Evolutionary conservation across 2,797 vertebrate species (phyloP).

Genomic region (Petrocephalus schoutedeni): DNA sequence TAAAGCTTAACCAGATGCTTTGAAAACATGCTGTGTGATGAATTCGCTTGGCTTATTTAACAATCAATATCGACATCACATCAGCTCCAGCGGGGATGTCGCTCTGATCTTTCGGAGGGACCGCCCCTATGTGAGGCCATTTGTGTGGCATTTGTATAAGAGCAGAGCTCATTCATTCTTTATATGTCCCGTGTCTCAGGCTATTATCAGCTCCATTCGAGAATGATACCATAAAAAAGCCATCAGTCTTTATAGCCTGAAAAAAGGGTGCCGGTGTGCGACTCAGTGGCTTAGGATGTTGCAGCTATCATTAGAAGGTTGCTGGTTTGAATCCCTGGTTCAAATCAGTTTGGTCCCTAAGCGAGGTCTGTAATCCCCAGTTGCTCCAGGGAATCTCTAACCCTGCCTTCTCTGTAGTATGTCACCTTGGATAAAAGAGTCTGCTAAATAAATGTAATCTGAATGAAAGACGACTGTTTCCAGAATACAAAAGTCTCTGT

Average conservation of each 20-base stretch:
- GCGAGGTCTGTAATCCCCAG: not conserved
- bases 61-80: not conserved
- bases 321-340: not conserved
- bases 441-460: not conserved
- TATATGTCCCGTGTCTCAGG: not conserved
- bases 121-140: not conserved
- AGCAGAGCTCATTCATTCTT: not conserved
- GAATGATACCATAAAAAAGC: constrained; percentile 10
- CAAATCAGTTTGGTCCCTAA: not conserved
- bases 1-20: not conserved
- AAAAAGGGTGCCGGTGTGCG: not conserved
- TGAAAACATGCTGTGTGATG: not conserved
- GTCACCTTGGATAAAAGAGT: not conserved
- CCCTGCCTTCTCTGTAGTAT: not conserved
- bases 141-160: constrained; percentile 12
- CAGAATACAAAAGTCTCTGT: not conserved
- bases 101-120: not conserved
- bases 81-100: not conserved
- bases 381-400: not conserved
- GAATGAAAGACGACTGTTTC: not conserved
- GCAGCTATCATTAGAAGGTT: not conserved
- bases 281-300: not conserved
- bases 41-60: not conserved
- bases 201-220: constrained; percentile 20
- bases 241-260: not conserved